Percentiles rank a stretch among this genome's conserved stretches.
Conservation (phyloP, 2,113 vertebrate genomes). For the Nerophis ophidion region DNA sequence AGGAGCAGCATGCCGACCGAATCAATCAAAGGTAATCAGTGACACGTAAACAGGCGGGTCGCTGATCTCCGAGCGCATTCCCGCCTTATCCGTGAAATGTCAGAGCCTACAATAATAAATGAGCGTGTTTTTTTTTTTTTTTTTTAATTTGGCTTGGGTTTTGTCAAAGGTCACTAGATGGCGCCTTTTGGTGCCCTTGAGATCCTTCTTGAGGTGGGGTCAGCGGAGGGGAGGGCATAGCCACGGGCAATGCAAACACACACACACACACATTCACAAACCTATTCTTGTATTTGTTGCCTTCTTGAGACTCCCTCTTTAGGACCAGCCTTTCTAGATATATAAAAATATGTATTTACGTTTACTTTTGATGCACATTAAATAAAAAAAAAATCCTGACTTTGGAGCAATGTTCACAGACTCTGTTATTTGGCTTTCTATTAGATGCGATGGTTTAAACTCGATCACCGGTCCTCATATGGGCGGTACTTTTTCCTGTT, state of each 20-base stretch:
- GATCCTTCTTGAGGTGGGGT: slow-evolving; percentile 47
- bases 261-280: slow-evolving; percentile 25
- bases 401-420: too few species aligned
- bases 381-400: too few species aligned
- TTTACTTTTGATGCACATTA: too few species aligned
- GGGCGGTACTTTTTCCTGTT: too few species aligned
- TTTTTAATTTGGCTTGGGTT: slow-evolving; percentile 52
- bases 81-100: slow-evolving; percentile 27
- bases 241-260: slow-evolving; percentile 33
- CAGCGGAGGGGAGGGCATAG: slow-evolving; percentile 52
- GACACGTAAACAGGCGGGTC: slow-evolving; percentile 27
- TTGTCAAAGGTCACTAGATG: slow-evolving; percentile 42
- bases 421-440: too few species aligned
- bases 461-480: too few species aligned
- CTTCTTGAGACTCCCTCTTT: too few species aligned
- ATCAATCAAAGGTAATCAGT: slow-evolving; percentile 27
- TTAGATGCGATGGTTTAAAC: too few species aligned
- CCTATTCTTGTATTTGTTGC: too few species aligned
- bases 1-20: not conserved
- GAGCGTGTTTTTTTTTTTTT: slow-evolving; percentile 49
- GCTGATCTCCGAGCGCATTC: slow-evolving; percentile 27
- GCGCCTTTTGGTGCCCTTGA: slow-evolving; percentile 50
- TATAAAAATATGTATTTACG: too few species aligned
- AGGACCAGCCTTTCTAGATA: too few species aligned
- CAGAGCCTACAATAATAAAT: slow-evolving; percentile 45